phyloP scores from a whole-genome alignment of 35 echinoderm and acorn worm genomes.

The Ophiothrix spiculata region DNA sequence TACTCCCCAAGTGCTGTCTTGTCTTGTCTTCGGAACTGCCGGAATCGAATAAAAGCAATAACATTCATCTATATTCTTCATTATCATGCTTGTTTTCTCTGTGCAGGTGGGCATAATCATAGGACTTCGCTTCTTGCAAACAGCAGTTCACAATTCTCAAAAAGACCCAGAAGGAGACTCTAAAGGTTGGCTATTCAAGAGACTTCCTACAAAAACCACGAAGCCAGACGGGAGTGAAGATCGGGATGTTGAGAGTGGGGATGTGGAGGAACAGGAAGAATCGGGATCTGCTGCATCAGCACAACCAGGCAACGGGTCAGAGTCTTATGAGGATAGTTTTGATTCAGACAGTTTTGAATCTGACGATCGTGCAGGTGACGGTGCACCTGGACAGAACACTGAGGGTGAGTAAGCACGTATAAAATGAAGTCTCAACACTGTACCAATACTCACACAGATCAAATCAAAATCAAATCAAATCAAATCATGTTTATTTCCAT shows the following conservation, averaged over 20 bases:
- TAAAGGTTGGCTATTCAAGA: slow-evolving; percentile 49
- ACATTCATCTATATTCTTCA: not conserved
- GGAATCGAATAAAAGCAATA: not conserved
- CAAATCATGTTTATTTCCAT: too few species aligned
- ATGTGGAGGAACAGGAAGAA: not conserved
- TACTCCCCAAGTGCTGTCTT: too few species aligned
- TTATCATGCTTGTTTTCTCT: slow-evolving; percentile 3
- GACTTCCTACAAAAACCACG: slow-evolving; percentile 9
- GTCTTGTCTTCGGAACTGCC: not conserved
- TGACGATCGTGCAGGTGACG: too few species aligned
- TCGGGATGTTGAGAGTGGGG: not conserved
- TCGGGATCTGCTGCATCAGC: not conserved
- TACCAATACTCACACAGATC: too few species aligned
- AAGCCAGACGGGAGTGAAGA: not conserved
- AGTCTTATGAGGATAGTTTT: not conserved
- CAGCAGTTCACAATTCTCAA: slow-evolving; percentile 65
- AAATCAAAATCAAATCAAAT: too few species aligned
- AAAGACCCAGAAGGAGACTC: slow-evolving; percentile 54
- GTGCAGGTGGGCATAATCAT: slow-evolving; percentile 44
- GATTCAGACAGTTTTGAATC: slow-evolving; percentile 7
- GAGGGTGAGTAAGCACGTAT: too few species aligned
- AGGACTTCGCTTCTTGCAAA: slow-evolving; percentile 67
- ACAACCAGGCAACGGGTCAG: not conserved
- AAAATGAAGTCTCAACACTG: too few species aligned
- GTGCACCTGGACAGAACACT: too few species aligned